A percentile compares a stretch with the other conserved stretches of the same genome.
Evolutionary conservation across 2,888 invertebrate genomes (phyloP).

Genomic region (Mimachlamys varia): DNA sequence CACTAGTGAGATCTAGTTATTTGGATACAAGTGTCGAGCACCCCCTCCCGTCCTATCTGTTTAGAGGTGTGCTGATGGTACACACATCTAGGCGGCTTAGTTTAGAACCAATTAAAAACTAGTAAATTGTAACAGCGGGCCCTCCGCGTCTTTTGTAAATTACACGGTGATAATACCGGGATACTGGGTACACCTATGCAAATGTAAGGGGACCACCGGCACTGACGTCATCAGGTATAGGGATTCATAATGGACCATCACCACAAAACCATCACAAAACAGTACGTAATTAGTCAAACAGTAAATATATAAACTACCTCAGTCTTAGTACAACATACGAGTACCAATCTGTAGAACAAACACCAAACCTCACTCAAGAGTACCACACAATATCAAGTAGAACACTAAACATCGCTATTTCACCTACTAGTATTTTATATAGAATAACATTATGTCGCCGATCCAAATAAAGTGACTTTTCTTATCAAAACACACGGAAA

Average conservation of each 20-base stretch:
- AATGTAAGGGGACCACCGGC: background rate
- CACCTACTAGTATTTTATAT: no score
- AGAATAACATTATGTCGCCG: no score
- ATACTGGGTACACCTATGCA: background rate
- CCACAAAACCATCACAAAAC: background rate
- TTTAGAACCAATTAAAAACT: background rate
- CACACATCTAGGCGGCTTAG: background rate
- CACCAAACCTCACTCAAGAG: no score
- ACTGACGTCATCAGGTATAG: background rate
- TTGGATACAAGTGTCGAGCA: background rate
- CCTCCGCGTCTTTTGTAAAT: background rate
- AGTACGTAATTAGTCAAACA: background rate
- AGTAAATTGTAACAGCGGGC: conserved; percentile 3
- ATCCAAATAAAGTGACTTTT: no score
- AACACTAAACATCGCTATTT: no score
- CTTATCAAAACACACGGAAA: background rate
- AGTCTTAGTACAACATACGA: no score
- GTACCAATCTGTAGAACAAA: no score
- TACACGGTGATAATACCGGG: background rate
- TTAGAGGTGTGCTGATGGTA: background rate
- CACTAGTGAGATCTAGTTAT: background rate
- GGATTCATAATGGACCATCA: background rate
- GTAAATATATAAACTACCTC: no score
- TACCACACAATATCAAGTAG: no score
- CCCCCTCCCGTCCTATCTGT: conserved; percentile 3